Evolutionary conservation across 2,797 vertebrate genomes (phyloP).

Genomic region (Coilia nasus): DNA sequence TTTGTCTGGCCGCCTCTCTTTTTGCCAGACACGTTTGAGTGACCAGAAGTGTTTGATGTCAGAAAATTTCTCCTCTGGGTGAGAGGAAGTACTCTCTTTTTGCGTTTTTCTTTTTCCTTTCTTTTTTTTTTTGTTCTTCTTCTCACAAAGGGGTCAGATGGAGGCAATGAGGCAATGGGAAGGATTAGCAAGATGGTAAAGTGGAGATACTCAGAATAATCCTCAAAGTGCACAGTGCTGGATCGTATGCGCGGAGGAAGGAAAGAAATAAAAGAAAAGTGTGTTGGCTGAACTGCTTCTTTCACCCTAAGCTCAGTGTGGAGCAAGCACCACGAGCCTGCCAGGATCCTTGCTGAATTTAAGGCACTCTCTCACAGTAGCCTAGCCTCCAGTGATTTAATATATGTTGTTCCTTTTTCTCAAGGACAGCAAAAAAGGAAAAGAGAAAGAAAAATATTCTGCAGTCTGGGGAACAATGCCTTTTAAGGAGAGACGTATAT

Average conservation of each 20-base stretch:
- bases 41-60: not conserved
- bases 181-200: slow-evolving; percentile 15
- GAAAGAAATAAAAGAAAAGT: not conserved
- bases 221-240: not conserved
- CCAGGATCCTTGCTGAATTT: not conserved
- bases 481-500: slow-evolving; percentile 41
- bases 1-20: not conserved
- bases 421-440: not conserved
- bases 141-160: not conserved
- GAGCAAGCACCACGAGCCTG: not conserved
- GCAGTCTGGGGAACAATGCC: slow-evolving; percentile 25
- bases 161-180: not conserved
- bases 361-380: slow-evolving; percentile 33
- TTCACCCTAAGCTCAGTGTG: not conserved
- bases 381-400: not conserved
- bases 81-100: not conserved
- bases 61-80: not conserved
- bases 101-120: not conserved
- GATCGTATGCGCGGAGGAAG: not conserved
- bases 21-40: not conserved
- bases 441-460: slow-evolving; percentile 20
- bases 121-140: not conserved
- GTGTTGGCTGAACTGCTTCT: not conserved
- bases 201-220: slow-evolving; percentile 21
- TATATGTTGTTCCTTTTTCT: slow-evolving; percentile 11